Base-by-base conservation (phyloP, 2,888 invertebrate genomes). In the Eupithecia insigniata region DNA sequence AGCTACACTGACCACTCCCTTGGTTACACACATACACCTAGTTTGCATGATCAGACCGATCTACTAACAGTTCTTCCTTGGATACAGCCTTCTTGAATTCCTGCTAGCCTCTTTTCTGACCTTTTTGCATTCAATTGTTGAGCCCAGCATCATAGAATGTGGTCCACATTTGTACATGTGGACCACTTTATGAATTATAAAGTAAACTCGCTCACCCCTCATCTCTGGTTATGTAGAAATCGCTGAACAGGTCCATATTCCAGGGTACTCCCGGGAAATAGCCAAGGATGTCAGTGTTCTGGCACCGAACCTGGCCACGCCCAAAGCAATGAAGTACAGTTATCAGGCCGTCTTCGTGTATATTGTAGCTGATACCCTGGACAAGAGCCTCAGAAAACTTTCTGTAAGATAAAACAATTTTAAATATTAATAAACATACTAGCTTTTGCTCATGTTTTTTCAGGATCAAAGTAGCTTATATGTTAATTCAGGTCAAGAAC, bases 141-240 rank as follows among this genome's bases (percentile, higher is more conserved):
- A 22, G 22, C 51, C 12, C 4, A n/a, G 39, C 16, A n/a, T 46
- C n/a, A 8, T n/a, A 46, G n/a, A 18, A n/a, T n/a, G 8, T n/a
- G 8, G n/a, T 46, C 46, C 22, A 12, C 10, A 22, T 51, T 55
- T 22, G 12, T 14, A 55, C 22, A n/a, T n/a, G n/a, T n/a, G n/a
- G n/a, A n/a, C n/a, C n/a, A n/a, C n/a, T n/a, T n/a, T n/a, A n/a
- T n/a, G n/a, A 14, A 26, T 55, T 4, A 55, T 26, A 12, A 51
- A 55, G 26, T 55, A 62, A 32, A 34, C 34, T 34, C 34, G 8
- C 61, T 62, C 61, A 62, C 61, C 61, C 61, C 34, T 62, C 61
- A 62, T 62, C 61, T 32, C 32, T 62, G 32, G 61, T 67, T 62
- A 62, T 71, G 46, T 62, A 36, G 6, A 43, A 64, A 69, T 55